Evolutionary conservation across 2,888 invertebrate genomes (phyloP).

Genomic region (Lypha dubia): DNA sequence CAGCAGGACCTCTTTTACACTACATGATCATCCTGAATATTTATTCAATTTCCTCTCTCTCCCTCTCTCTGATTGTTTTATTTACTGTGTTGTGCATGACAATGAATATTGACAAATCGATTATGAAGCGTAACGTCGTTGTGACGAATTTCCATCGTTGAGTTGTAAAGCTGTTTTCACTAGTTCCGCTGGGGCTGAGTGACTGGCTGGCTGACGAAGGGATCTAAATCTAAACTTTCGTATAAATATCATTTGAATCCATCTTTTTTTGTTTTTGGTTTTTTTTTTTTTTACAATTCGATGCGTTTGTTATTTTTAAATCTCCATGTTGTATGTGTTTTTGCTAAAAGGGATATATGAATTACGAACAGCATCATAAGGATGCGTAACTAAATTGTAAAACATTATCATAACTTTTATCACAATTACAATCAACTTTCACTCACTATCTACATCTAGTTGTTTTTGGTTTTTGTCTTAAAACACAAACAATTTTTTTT

Average conservation of each 20-base stretch:
- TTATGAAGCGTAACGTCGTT: slow-evolving; percentile 82
- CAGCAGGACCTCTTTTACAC: neutral
- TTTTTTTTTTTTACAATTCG: slow-evolving; percentile 59
- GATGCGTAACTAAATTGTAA: slow-evolving; percentile 68
- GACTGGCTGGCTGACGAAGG: neutral
- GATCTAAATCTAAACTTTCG: slow-evolving; percentile 30
- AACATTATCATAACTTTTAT: slow-evolving; percentile 63
- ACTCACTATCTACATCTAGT: slow-evolving; percentile 1
- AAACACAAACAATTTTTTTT: too few relatives aligned
- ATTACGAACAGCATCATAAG: slow-evolving; percentile 62
- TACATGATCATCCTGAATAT: slow-evolving; percentile 49
- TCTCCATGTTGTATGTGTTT: slow-evolving; percentile 31
- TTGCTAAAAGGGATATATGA: slow-evolving; percentile 31
- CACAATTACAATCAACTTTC: slow-evolving; percentile 23
- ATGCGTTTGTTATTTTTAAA: slow-evolving; percentile 65
- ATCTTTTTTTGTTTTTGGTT: too few relatives aligned
- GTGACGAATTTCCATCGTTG: slow-evolving; percentile 79
- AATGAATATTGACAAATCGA: slow-evolving; percentile 77
- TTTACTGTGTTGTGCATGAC: neutral
- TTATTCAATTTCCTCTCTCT: slow-evolving; percentile 7
- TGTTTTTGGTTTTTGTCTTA: neutral
- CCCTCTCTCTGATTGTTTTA: neutral
- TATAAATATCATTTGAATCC: too few relatives aligned
- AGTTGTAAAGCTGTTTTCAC: slow-evolving; percentile 59
- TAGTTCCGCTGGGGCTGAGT: slow-evolving; percentile 18